A percentile compares a stretch with the other conserved stretches of the same genome.
These are phyloP conservation scores for Parapsyche elsis DNA, from an alignment of 1,140 invertebrate genomes.

Conservation along the genomic window DNA sequence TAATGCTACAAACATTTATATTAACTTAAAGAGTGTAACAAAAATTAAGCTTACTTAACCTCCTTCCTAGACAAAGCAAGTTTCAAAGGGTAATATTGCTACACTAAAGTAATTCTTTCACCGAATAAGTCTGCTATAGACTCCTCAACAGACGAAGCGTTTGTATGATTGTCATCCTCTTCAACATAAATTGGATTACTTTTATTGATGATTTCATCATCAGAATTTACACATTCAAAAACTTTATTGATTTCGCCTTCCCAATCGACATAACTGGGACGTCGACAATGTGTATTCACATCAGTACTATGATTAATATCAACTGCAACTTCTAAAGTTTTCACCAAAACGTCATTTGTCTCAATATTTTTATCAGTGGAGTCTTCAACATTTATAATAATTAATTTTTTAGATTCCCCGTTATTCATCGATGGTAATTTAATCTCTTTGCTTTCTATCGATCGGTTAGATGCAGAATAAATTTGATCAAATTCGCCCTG, in stretches of 20 bases:
- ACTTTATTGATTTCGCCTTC: constrained; percentile 63
- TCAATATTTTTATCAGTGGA: constrained; percentile 24
- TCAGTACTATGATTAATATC: constrained; percentile 42
- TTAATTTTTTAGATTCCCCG: background rate
- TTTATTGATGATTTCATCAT: constrained; percentile 37
- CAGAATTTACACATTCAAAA: constrained; percentile 56
- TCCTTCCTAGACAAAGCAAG: too few species aligned
- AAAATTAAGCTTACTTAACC: too few species aligned
- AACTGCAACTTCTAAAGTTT: constrained; percentile 45
- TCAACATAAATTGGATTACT: constrained; percentile 8
- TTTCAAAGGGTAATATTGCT: background rate
- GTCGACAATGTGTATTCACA: constrained; percentile 56
- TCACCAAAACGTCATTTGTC: constrained; percentile 22
- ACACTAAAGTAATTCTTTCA: constrained; percentile 44
- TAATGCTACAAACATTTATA: too few species aligned
- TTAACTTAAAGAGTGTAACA: too few species aligned
- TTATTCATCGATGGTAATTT: background rate
- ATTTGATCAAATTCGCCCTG: constrained; percentile 40
- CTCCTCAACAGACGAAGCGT: background rate
- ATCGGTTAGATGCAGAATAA: constrained; percentile 36
- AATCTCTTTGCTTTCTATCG: background rate
- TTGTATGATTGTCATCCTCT: background rate
- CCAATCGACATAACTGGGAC: constrained; percentile 62
- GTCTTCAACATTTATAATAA: background rate
- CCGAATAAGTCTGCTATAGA: constrained; percentile 39